phyloP scores from a whole-genome alignment of 2,888 invertebrate species.

The Cecidostiba fungosa region DNA sequence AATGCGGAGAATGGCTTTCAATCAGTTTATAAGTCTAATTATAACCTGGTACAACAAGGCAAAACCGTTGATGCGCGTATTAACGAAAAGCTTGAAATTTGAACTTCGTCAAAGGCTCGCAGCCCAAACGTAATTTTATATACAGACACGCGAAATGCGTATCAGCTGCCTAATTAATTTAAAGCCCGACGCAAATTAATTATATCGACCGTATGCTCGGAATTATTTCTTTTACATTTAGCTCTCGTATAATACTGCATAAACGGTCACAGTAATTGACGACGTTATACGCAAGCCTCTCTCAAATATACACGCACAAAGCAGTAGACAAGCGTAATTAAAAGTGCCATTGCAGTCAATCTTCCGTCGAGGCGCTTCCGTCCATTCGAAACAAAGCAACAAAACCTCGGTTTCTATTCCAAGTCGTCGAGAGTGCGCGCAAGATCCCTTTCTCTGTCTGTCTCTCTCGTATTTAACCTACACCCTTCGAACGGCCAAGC shows the following conservation, averaged over 20 bases:
- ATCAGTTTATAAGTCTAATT: conserved; percentile 7
- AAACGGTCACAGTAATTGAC: no score
- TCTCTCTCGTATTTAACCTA: neutral
- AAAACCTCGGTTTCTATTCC: neutral
- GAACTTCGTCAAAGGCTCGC: neutral
- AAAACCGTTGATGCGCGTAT: neutral
- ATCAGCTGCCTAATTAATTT: neutral
- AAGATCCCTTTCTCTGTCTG: neutral
- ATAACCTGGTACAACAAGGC: neutral
- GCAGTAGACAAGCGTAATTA: conserved; percentile 9
- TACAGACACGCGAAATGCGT: neutral
- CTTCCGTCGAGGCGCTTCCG: conserved; percentile 8
- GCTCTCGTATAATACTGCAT: no score
- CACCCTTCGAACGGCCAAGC: neutral
- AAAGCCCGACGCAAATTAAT: neutral
- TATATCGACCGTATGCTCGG: neutral
- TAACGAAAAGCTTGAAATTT: neutral
- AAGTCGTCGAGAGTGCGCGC: neutral
- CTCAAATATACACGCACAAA: conserved; percentile 10
- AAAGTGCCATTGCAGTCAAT: conserved; percentile 1
- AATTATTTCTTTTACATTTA: neutral
- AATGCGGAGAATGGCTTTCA: neutral
- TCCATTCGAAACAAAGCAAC: neutral
- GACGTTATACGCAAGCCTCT: no score
- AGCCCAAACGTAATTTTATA: neutral